Base-by-base conservation (phyloP, 2,113 vertebrate species). In the Charadrius vociferus region DNA sequence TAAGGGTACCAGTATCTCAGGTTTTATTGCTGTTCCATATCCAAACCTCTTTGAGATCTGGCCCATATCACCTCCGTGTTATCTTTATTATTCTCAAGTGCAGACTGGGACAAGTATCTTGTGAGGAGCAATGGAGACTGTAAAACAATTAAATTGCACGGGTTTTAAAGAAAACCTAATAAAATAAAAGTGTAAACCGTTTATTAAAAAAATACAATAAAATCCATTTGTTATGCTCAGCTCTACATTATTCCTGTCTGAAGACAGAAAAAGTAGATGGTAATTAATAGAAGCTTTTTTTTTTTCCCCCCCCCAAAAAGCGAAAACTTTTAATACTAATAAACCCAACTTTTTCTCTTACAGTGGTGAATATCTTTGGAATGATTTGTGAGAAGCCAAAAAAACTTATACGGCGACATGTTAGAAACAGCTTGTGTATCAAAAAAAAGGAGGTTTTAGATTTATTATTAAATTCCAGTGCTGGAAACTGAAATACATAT, bases 401-500 rank as follows among this genome's bases (percentile, higher is more conserved):
- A 37, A 34, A 58, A 9, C 10, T 50, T 75, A 45, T 1, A 55
- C 0, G 0, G 12, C 29, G 23, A 41, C 15, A 37, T 14, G 14
- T 86, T 79, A 72, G 47, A 86, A 92, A 50, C 9, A 74, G 20
- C 3, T 4, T 34, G 9, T 81, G 5, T 37, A 62, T 65, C 65
- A 75, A 72, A 95, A 66, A 66, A 16, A 74, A 79, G 7, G 20
- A 86, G 68, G 13, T 72, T 86, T 11, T 14, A 36, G 36, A 65
- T 79, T 72, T 10, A 49, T 87, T 81, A 77, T 80, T 85, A 75
- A 85, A 81, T 84, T 81, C 63, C 49, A 72, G 9, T 30, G 6
- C 22, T 75, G 36, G 29, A 91, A 90, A 13, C 30, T 27, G 7
- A 85, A 90, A 21, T 18, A 67, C 24, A 32, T 52, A 37, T 9